Conservation (phyloP, 2,113 vertebrate species). For the Cyrtonyx montezumae region DNA sequence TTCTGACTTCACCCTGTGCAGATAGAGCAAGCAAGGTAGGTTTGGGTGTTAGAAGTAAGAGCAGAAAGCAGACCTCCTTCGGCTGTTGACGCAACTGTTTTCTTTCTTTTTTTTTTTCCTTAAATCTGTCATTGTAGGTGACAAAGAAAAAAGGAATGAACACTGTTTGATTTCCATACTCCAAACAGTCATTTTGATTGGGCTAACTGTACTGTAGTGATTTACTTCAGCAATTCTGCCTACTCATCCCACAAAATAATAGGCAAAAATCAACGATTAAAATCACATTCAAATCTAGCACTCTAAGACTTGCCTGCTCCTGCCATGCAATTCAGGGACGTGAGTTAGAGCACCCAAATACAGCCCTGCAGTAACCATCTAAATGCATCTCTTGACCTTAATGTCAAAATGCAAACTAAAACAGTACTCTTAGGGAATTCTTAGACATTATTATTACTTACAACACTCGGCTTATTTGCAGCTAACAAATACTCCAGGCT, state of each 20-base stretch:
- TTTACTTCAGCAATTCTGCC: background rate
- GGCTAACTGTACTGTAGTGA: background rate
- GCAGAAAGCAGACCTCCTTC: background rate
- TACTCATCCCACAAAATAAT: background rate
- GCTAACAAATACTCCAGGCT: conserved; percentile 1
- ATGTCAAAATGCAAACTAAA: background rate
- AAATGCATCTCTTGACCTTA: background rate
- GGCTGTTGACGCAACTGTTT: background rate
- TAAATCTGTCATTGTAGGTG: background rate
- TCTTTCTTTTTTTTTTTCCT: background rate
- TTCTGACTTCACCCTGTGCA: background rate
- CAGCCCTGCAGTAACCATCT: background rate
- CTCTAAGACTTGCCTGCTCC: background rate
- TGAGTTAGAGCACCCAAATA: background rate
- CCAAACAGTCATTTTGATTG: background rate
- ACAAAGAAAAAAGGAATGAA: background rate
- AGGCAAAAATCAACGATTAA: conserved; percentile 6
- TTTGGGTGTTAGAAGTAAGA: background rate
- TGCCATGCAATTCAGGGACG: rapidly evolving
- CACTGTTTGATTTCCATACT: no score
- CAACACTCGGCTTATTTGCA: background rate
- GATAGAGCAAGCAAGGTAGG: background rate
- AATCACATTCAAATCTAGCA: background rate
- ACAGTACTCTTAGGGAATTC: background rate
- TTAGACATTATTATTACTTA: background rate